Base-by-base conservation (phyloP, 2,113 vertebrate species). In the Nettapus auritus region DNA sequence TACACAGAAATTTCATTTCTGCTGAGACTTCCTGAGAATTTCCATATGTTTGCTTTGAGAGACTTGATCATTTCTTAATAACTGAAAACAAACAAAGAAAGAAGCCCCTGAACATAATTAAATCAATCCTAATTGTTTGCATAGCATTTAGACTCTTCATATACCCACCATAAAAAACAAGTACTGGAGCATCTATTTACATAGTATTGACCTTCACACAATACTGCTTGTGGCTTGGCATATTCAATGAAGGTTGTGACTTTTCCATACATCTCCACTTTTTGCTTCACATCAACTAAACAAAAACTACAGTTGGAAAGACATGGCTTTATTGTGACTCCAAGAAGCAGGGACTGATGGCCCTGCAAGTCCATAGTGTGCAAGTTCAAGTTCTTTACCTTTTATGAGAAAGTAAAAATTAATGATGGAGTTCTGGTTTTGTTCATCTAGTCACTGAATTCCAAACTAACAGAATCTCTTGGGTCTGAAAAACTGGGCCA, bases 401-500 rank as follows among this genome's bases (percentile, higher is more conserved):
- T 40, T 38, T 70, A 78, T 12, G 48, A 29, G 28, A 77, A 94
- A 93, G 36, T 74, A 85, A 94, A 94, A 89, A 62, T 28, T 76
- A 73, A 59, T 48, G 70, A 79, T 59, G 29, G 46, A 70, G 19
- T 33, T 73, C 36, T 80, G 79, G 80, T 88, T 85, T 86, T 40
- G 15, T 67, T 89, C 31, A 88, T 87, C 79, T 90, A 88, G 88
- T 94, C 86, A 90, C 56, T 75, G 64, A 92, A 88, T 81, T 89
- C 53, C 6, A 6, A 89, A 88, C 77, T 68, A 95, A 76, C 44
- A 83, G 60, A 52, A 64, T 83, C 68, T 89, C 76, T 69, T 71
- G 50, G 57, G 90, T 44, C 56, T 96, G 67, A 82, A 95, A 90
- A 96, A 90, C 77, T 89, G 74, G 96, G 95, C 66, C 91, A 95